Percentiles rank a stretch among this genome's conserved stretches.
Conservation (phyloP, 30 jellyfish, hydroid and myxozoan species). For the Hydra vulgaris region DNA sequence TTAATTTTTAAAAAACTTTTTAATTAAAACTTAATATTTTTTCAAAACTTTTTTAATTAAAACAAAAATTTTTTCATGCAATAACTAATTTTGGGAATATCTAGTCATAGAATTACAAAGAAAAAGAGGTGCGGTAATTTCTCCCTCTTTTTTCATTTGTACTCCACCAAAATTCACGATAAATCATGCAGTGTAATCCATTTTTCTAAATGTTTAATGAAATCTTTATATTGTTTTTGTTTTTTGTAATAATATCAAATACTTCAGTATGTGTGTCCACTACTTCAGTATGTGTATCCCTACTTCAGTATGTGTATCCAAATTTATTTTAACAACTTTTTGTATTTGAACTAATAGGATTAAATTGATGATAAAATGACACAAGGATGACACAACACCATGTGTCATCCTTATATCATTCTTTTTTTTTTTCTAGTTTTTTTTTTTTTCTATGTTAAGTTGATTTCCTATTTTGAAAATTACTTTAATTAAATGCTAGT, state of each 20-base stretch:
- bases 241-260: neutral
- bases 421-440: too few relatives aligned
- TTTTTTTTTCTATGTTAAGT: too few relatives aligned
- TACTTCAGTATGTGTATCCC: too few relatives aligned
- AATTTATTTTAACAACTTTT: neutral
- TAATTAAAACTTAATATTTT: too few relatives aligned
- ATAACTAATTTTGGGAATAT: too few relatives aligned
- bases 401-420: too few relatives aligned
- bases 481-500: too few relatives aligned
- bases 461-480: too few relatives aligned
- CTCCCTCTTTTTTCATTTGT: neutral
- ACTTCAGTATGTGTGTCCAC: neutral
- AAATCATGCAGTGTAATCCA: neutral
- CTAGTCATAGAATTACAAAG: neutral
- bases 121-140: neutral
- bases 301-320: too few relatives aligned
- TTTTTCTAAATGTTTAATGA: neutral
- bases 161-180: neutral
- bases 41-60: neutral
- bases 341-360: neutral
- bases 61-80: neutral
- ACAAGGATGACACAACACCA: too few relatives aligned
- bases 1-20: too few relatives aligned
- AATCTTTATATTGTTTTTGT: neutral
- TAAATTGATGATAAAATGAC: neutral